Evolutionary conservation across 2,113 vertebrate species (phyloP).

Genomic region (human): GRCh38 chr1:46743001-46743500

Average conservation of each 20-base stretch:
- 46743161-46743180: conserved; percentile 81
- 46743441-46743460: not conserved
- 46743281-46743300: conserved; percentile 48
- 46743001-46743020: conserved; percentile 82
- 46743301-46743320: not conserved
- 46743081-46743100: conserved; percentile 82
- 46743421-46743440: not conserved
- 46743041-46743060: conserved; percentile 80
- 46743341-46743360: not conserved
- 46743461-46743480: conserved; percentile 44
- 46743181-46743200: conserved; percentile 68
- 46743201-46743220: conserved; percentile 40
- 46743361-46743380: not conserved
- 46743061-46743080: conserved; percentile 77
- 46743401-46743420: not conserved
- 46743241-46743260: conserved; percentile 68
- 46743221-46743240: conserved; percentile 34
- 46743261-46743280: conserved; percentile 66
- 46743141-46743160: conserved; percentile 47
- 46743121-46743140: conserved; percentile 72
- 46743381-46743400: not conserved
- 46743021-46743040: conserved; percentile 79
- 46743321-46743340: not conserved
- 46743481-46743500: not conserved
- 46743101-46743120: conserved; percentile 82